Percentiles rank a stretch among this genome's conserved stretches.
Conservation (phyloP, 2,888 invertebrate species). For the Melitaea athalia region DNA sequence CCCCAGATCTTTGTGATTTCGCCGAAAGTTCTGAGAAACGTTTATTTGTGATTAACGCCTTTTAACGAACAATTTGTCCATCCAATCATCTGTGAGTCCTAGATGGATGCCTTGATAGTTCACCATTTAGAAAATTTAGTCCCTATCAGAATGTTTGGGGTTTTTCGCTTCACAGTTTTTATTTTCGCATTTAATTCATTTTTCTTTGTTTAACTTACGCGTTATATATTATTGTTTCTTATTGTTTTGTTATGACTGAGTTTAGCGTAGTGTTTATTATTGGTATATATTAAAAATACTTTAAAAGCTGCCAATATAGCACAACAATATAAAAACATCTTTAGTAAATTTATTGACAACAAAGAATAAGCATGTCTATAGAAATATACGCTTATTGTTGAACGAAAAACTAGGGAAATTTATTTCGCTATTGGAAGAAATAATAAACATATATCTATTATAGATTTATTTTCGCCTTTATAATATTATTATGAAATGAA, state of each 20-base stretch:
- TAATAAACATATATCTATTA: constrained; percentile 2
- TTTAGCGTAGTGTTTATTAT: not conserved
- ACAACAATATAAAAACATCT: not conserved
- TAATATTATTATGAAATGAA: constrained; percentile 24
- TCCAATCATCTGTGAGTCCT: constrained; percentile 27
- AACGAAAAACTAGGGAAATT: not conserved
- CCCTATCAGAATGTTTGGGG: constrained; percentile 15
- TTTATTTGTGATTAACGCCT: constrained; percentile 38
- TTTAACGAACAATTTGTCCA: constrained; percentile 23
- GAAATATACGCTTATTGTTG: constrained; percentile 20
- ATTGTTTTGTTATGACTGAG: not conserved
- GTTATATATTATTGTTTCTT: not conserved
- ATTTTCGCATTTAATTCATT: not conserved
- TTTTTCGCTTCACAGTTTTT: constrained; percentile 8
- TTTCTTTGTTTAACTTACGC: not conserved
- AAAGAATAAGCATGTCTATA: constrained; percentile 15
- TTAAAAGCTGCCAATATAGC: not conserved
- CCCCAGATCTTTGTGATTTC: constrained; percentile 41
- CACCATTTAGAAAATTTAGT: constrained; percentile 21
- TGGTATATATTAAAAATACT: not conserved
- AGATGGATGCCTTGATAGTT: constrained; percentile 30
- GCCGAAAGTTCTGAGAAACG: constrained; percentile 36
- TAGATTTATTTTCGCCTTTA: constrained; percentile 21
- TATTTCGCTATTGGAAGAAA: not conserved
- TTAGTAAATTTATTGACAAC: not conserved